Percentiles rank a stretch among this genome's conserved stretches.
Evolutionary conservation across 2,888 invertebrate genomes (phyloP).

Genomic region (Tanypteryx hageni): DNA sequence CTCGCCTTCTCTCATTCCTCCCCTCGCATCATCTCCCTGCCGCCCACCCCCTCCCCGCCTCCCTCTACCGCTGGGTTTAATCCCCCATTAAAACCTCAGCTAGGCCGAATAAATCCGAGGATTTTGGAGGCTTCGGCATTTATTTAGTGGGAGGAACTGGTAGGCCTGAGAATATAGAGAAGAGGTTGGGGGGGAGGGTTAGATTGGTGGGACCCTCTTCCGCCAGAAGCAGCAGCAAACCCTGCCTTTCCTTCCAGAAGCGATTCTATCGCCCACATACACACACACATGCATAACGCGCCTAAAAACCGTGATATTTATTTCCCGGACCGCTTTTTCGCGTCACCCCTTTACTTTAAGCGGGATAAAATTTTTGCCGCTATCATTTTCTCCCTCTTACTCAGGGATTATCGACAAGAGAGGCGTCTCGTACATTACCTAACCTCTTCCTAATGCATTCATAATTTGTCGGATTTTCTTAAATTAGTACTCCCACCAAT

Average conservation of each 20-base stretch:
- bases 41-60: too few species aligned
- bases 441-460: neutral
- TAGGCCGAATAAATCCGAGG: neutral
- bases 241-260: neutral
- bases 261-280: too few species aligned
- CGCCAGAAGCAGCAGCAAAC: neutral
- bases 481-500: neutral
- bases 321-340: too few species aligned
- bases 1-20: too few species aligned
- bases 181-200: too few species aligned
- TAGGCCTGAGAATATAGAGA: too few species aligned
- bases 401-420: neutral
- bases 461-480: slow-evolving; percentile 14
- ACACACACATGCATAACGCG: too few species aligned
- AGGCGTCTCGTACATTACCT: neutral
- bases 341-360: too few species aligned
- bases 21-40: too few species aligned
- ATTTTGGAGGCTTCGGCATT: neutral
- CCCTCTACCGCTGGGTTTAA: neutral
- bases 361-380: neutral
- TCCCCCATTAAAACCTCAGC: neutral
- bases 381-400: neutral
- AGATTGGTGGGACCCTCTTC: too few species aligned
- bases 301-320: too few species aligned
- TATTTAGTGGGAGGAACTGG: too few species aligned